Evolutionary conservation across 1,140 invertebrate species (phyloP).

Genomic region (Sminthurinus signatus): DNA sequence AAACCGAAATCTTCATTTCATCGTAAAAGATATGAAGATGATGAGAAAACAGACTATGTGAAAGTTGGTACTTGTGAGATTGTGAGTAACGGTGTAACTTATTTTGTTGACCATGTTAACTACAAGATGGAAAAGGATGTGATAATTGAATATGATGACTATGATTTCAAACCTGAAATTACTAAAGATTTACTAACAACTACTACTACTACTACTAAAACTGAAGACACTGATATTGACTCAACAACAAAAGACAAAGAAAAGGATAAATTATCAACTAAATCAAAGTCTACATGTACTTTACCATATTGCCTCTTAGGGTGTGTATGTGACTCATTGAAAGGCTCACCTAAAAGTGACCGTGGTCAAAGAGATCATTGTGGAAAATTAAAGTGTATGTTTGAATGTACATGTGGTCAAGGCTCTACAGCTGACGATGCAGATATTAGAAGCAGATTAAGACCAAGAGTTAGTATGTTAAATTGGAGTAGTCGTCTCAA

Average conservation of each 20-base stretch:
- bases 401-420: constrained; percentile 46
- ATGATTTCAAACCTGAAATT: background rate
- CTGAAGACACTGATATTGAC: too few relatives aligned
- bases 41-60: constrained; percentile 10
- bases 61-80: background rate
- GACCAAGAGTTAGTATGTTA: constrained; percentile 17
- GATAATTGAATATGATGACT: background rate
- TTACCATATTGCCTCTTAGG: constrained; percentile 47
- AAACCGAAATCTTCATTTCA: background rate
- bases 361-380: constrained; percentile 44
- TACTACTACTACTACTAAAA: too few relatives aligned
- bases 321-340: constrained; percentile 49
- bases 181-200: too few relatives aligned
- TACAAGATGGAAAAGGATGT: constrained; percentile 14
- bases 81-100: constrained; percentile 1
- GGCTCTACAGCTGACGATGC: constrained; percentile 1
- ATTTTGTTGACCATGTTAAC: constrained; percentile 9
- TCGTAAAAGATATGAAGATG: constrained; percentile 11
- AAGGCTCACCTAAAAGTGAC: constrained; percentile 40
- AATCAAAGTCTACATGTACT: constrained; percentile 38
- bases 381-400: constrained; percentile 47
- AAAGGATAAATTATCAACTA: background rate
- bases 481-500: constrained; percentile 23
- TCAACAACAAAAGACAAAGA: background rate
- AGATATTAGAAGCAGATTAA: constrained; percentile 19